Evolutionary conservation across 1,140 invertebrate genomes (phyloP).

Genomic region (Hypothenemus hampei): DNA sequence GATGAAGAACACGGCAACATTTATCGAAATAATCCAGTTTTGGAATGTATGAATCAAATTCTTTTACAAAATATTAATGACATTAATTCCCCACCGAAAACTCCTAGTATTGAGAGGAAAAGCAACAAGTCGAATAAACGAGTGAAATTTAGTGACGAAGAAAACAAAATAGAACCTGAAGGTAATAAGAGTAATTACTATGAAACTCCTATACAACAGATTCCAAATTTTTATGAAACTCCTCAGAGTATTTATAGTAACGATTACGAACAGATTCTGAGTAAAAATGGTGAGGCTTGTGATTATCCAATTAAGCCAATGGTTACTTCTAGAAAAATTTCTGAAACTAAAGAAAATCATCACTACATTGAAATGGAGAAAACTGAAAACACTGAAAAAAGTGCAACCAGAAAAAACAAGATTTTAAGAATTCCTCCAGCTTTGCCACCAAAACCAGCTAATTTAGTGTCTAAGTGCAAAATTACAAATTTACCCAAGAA

Average conservation of each 20-base stretch:
- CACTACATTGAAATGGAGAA: conserved; percentile 49
- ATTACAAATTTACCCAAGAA: conserved; percentile 37
- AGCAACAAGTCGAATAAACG: conserved; percentile 38
- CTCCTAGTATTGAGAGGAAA: conserved; percentile 41
- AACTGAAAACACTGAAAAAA: conserved; percentile 31
- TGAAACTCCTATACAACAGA: conserved; percentile 44
- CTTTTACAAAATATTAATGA: conserved; percentile 55
- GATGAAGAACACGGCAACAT: conserved; percentile 59
- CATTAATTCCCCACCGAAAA: conserved; percentile 43
- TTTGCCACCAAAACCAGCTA: conserved; percentile 64
- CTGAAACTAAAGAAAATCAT: conserved; percentile 28
- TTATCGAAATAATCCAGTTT: conserved; percentile 67
- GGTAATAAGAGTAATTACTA: conserved; percentile 40
- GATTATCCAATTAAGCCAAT: conserved; percentile 43
- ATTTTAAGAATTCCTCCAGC: conserved; percentile 60
- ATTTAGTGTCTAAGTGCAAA: conserved; percentile 58
- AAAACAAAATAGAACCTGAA: conserved; percentile 31
- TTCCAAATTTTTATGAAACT: conserved; percentile 51
- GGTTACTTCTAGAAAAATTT: not conserved
- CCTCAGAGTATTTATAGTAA: conserved; percentile 58
- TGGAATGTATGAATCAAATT: conserved; percentile 74
- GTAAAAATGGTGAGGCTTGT: conserved; percentile 47
- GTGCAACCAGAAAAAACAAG: conserved; percentile 51
- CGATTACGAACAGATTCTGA: conserved; percentile 57
- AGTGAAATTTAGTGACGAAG: conserved; percentile 44